Evolutionary conservation across 1,140 invertebrate genomes (phyloP), one percentile per base, ranked within the genome.

Genomic region (Aphelinus atriplicis): DNA sequence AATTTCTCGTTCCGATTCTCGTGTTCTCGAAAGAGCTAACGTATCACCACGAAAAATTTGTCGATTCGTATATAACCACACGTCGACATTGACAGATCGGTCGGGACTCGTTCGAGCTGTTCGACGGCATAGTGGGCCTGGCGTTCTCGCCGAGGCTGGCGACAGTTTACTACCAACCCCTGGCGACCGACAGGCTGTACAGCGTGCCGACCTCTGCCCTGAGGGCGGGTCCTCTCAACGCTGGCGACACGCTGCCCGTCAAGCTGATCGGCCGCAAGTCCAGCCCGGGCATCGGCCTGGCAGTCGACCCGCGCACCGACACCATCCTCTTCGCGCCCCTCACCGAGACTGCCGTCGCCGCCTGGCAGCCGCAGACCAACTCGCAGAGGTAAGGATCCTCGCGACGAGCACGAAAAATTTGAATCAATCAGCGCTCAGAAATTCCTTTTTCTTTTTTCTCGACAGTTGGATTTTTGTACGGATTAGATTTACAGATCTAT

Each of bases 91-190:
- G 5, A 4, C 51, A 90, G 89, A 88, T 90, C n/a, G 88, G 85
- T 3, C 81, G 79, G 0, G 90, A 91, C 71, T 88, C 83, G 2
- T 95, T 95, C 81, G 93, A 93, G 6, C 85, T 95, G 1, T 93
- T 94, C 89, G 94, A 95, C 81, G 94, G 94, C 3, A 87, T 96
- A 45, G 92, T 95, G 0, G 94, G 94, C 0, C 81, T 96, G n/a
- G 89, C 92, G 0, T 91, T 94, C 76, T 94, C 94, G 0, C 90
- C 92, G 0, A 90, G 90, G 61, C 86, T 90, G 43, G 90, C 90
- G 1, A 86, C 90, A 1, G 77, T 95, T 0, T 96, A 94, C 82
- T 95, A 92, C 86, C 94, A 95, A 83, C 94, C 95, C 0, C 85
- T 95, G 71, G 94, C 94, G n/a, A 94, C 93, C 3, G 92, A 95